Evolutionary conservation across 2,888 invertebrate species (phyloP).

Genomic region (Eupithecia pulchellata): DNA sequence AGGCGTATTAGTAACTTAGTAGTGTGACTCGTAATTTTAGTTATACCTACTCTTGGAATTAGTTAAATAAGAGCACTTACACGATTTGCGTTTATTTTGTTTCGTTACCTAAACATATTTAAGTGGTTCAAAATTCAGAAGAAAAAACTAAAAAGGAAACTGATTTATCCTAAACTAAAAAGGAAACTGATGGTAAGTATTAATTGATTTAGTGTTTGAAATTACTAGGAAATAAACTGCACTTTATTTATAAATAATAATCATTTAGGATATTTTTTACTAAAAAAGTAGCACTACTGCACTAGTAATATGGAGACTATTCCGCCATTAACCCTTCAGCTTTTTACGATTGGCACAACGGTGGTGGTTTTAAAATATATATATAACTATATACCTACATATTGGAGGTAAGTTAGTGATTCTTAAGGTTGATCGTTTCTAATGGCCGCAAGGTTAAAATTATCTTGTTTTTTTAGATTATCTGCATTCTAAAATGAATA

Average conservation of each 20-base stretch:
- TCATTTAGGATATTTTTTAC: neutral
- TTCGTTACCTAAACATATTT: neutral
- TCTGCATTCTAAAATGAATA: too few species aligned
- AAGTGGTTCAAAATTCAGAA: neutral
- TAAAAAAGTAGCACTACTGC: slow-evolving; percentile 29
- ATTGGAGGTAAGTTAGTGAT: too few species aligned
- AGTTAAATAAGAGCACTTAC: slow-evolving; percentile 2
- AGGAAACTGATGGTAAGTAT: neutral
- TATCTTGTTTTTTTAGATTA: too few species aligned
- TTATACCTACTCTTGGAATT: neutral
- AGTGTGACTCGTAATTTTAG: neutral
- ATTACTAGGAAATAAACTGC: neutral
- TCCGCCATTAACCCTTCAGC: slow-evolving; percentile 55
- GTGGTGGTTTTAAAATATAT: slow-evolving; percentile 34
- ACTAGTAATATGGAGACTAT: neutral
- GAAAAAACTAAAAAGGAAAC: neutral
- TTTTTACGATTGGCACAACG: slow-evolving; percentile 72
- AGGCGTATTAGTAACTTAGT: neutral
- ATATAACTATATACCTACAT: slow-evolving; percentile 15
- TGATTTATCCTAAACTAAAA: neutral
- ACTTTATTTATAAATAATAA: neutral
- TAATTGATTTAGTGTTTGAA: neutral
- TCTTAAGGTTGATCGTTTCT: too few species aligned
- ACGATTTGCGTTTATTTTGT: neutral
- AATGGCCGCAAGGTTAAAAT: too few species aligned